Evolutionary conservation across 2,797 vertebrate species (phyloP), one percentile per base, ranked within the genome.

Genomic region (Tokudaia muenninki): DNA sequence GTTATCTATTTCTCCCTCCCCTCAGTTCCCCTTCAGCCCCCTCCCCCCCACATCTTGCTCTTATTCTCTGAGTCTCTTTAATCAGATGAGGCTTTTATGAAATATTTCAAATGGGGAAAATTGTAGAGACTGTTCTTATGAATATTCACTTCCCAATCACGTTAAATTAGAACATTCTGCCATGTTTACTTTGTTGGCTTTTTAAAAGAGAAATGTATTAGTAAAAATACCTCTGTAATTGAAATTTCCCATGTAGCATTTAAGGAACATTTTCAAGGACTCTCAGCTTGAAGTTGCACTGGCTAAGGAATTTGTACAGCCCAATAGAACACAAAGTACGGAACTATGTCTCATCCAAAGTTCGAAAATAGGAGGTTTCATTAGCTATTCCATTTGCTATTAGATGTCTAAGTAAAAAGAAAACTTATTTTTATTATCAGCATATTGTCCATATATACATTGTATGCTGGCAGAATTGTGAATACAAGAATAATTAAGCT

Each of bases 341-440:
- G 6, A 77, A 17, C 9, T 72, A n/a, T 65, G 47, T 52, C 29
- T 16, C 63, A 52, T 72, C 81, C 52, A 78, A 59, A 59, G 37
- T 78, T 34, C 1, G 78, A 91, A 57, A 44, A 37, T 9, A 22
- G 44, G 10, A 80, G 50, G 8, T 13, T 44, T 57, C 24, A 0
- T 61, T 50, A 55, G 84, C 37, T n/a, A 24, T 41, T 19, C 0
- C 16, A 17, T 81, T 87, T 97, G 55, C 70, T 90, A 88, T 79
- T 87, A 65, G 84, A 86, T 79, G 75, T 75, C 16, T 92, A 94
- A 94, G 31, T 80, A 57, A 52, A 95, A 92, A 52, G 52, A 89
- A 87, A 80, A 19, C 0, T 44, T 50, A 83, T 17, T 94, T 96
- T 65, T 50, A 90, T 47, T 44, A 70, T 50, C 65, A 78, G 6